A percentile compares a stretch with the other conserved stretches of the same genome.
Conservation (phyloP, 2,113 vertebrate genomes). For the Thalassoma bifasciatum region DNA sequence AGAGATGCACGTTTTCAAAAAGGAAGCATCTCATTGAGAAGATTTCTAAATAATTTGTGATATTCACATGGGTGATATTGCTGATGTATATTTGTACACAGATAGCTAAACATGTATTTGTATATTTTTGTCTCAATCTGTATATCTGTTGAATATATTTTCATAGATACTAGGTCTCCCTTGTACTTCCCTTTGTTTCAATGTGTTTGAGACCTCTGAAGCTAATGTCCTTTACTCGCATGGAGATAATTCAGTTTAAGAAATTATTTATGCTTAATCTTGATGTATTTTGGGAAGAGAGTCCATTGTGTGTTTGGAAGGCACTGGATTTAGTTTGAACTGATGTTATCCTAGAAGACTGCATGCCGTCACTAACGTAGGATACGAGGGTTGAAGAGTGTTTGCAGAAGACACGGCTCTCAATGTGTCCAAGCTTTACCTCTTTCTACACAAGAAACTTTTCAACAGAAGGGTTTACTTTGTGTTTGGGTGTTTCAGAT, state of each 20-base stretch:
- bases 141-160: constrained; percentile 83
- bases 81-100: constrained; percentile 79
- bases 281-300: constrained; percentile 56
- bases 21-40: constrained; percentile 60
- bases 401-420: constrained; percentile 58
- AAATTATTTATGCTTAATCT: constrained; percentile 73
- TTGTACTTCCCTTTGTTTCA: constrained; percentile 63
- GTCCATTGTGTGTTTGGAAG: constrained; percentile 52
- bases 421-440: constrained; percentile 49
- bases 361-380: constrained; percentile 66
- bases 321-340: constrained; percentile 73
- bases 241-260: constrained; percentile 76
- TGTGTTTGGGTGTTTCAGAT: constrained; percentile 77
- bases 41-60: constrained; percentile 80
- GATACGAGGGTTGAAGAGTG: constrained; percentile 38
- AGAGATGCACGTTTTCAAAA: constrained; percentile 47
- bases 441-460: constrained; percentile 59
- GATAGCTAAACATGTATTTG: constrained; percentile 80
- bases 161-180: constrained; percentile 76
- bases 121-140: constrained; percentile 81
- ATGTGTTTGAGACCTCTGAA: constrained; percentile 62
- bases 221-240: constrained; percentile 71
- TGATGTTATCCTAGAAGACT: constrained; percentile 67
- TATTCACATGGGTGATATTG: constrained; percentile 78
- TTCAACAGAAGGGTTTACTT: constrained; percentile 70